phyloP scores from a whole-genome alignment of 1,140 invertebrate species.

The Magallana gigas region DNA sequence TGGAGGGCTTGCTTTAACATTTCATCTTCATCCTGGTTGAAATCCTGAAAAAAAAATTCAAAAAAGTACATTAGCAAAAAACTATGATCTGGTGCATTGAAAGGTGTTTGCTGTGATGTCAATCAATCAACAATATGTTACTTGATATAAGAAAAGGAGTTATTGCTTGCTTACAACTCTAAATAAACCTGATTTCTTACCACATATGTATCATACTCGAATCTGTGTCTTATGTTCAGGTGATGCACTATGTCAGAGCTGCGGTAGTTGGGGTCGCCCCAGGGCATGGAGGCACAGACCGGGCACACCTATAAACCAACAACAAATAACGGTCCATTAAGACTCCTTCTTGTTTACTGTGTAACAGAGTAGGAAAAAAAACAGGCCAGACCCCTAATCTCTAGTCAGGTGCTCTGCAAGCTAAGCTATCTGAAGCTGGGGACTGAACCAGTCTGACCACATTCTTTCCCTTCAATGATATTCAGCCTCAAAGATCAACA shows the following conservation, averaged over 20 bases:
- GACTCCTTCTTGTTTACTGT: background rate
- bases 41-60: conserved; percentile 66
- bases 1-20: conserved; percentile 72
- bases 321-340: background rate
- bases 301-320: conserved; percentile 73
- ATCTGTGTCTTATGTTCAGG: conserved; percentile 76
- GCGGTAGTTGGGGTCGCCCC: conserved; percentile 72
- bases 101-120: no score
- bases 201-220: conserved; percentile 78
- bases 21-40: conserved; percentile 74
- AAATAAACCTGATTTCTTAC: conserved; percentile 62
- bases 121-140: no score
- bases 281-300: conserved; percentile 77
- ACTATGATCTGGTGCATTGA: no score
- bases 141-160: no score
- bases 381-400: no score
- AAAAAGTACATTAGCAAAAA: no score
- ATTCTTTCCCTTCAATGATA: no score
- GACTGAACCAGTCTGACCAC: no score
- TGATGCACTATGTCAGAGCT: conserved; percentile 74
- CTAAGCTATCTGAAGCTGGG: no score
- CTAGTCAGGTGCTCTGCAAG: no score
- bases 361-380: background rate
- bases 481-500: no score
- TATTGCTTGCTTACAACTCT: no score